phyloP scores from a whole-genome alignment of 2,888 invertebrate species.

The Andrena chrysosceles region DNA sequence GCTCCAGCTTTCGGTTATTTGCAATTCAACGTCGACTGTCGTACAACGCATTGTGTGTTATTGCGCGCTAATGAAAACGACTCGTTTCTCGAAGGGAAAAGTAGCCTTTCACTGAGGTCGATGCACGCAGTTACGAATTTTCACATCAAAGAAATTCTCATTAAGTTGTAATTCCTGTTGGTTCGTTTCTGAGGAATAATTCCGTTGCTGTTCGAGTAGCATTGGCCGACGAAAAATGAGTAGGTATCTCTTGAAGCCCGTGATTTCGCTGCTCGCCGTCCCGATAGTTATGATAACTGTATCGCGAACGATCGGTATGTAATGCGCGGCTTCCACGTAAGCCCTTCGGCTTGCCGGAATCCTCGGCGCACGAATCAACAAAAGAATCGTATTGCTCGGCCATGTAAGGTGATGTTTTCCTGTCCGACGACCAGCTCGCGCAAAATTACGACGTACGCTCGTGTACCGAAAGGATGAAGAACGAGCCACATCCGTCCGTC shows the following conservation, averaged over 20 bases:
- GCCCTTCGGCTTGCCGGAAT: constrained; percentile 27
- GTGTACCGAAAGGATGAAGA: constrained; percentile 68
- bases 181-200: not conserved
- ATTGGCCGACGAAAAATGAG: not conserved
- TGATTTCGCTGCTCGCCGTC: not conserved
- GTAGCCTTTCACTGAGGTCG: constrained; percentile 45
- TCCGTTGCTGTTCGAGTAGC: not conserved
- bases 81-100: constrained; percentile 33
- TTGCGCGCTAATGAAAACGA: constrained; percentile 47
- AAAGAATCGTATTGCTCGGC: constrained; percentile 60
- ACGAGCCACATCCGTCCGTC: constrained; percentile 76
- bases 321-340: constrained; percentile 38
- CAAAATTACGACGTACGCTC: constrained; percentile 62
- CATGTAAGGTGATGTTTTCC: constrained; percentile 70
- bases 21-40: constrained; percentile 46
- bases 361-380: constrained; percentile 20
- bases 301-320: constrained; percentile 19
- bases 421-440: constrained; percentile 43
- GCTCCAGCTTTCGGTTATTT: constrained; percentile 41
- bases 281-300: constrained; percentile 45
- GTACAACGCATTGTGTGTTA: constrained; percentile 18
- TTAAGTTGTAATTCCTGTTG: not conserved
- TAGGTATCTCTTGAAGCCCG: not conserved
- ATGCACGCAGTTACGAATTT: not conserved
- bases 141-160: not conserved